Conservation (phyloP, 2,797 vertebrate genomes). For the Lepus oiostolus region DNA sequence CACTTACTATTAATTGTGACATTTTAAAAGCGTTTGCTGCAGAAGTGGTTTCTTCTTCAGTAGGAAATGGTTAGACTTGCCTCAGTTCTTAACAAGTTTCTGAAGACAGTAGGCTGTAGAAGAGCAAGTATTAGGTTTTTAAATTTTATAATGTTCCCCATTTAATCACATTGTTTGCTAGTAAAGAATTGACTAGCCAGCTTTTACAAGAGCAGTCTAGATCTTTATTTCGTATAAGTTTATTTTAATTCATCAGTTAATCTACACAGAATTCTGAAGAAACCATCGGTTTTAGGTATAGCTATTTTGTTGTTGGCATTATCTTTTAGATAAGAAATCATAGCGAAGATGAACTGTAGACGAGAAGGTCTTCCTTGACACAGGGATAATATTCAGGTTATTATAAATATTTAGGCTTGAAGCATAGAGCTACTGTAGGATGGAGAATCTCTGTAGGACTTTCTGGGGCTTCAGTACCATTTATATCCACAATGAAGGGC, state of each 20-base stretch:
- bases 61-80: slow-evolving; percentile 88
- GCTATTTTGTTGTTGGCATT: slow-evolving; percentile 74
- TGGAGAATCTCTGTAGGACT: slow-evolving; percentile 72
- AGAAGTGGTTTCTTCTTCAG: slow-evolving; percentile 89
- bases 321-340: slow-evolving; percentile 79
- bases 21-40: slow-evolving; percentile 91
- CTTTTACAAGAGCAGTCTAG: slow-evolving; percentile 76
- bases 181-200: slow-evolving; percentile 79
- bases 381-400: slow-evolving; percentile 77
- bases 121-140: slow-evolving; percentile 88
- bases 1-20: slow-evolving; percentile 92
- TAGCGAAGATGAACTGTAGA: slow-evolving; percentile 78
- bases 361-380: slow-evolving; percentile 76
- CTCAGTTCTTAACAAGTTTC: slow-evolving; percentile 86
- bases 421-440: slow-evolving; percentile 74
- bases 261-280: slow-evolving; percentile 67
- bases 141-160: slow-evolving; percentile 84
- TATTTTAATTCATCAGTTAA: slow-evolving; percentile 74
- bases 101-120: slow-evolving; percentile 88
- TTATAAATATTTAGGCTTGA: slow-evolving; percentile 79
- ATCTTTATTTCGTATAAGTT: slow-evolving; percentile 80
- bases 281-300: slow-evolving; percentile 78
- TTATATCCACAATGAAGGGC: slow-evolving; percentile 77
- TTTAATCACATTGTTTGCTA: slow-evolving; percentile 85
- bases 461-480: slow-evolving; percentile 79